Evolutionary conservation across 2,113 vertebrate genomes (phyloP), one percentile per base, ranked within the genome.

Genomic region (Nannobrachium achirus): DNA sequence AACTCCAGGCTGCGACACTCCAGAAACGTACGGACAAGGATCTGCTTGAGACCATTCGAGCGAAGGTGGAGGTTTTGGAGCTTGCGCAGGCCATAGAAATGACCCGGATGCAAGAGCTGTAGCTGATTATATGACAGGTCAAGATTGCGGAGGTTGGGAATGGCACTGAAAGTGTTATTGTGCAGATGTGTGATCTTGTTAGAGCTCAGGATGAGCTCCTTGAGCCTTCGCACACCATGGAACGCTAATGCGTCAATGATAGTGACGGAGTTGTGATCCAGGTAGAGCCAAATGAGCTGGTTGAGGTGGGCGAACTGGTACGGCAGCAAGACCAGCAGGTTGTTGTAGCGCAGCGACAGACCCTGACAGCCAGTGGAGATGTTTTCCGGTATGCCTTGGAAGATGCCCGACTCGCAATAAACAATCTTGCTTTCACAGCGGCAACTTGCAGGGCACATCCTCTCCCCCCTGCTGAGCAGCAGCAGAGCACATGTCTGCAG

Each of bases 1-100:
- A 98, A 97, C 88, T 98, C 97, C n/a, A 99, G 92, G 85, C 95
- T 97, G 33, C 97, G 93, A 77, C 97, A 98, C 78, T 99, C 97
- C 85, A 98, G 93, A 86, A 99, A 99, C 0, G 96, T 94, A 8
- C 96, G 91, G 39, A 96, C 91, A 0, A 94, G 87, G 61, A 99
- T 95, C 0, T 93, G 95, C 49, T 93, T 96, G 38, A 99, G 86
- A 0, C 95, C 95, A 71, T 99, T 99, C 0, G 97, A 98, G 4
- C 96, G 85, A 73, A 99, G 90, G 79, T 98, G 97, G 65, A 99
- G 88, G 79, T 94, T 96, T 70, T 98, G 91, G 2, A 99, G 94
- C 78, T 99, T 99, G 14, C 97, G 93, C 13, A 98, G 93, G 19
- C 97, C 97, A 57, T 94, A 93, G 76, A 99, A 97, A 85, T 98